A percentile compares a stretch with the other conserved stretches of the same genome.
These are phyloP conservation scores for Thaumatotibia leucotreta DNA, from an alignment of 1,140 invertebrate species.

Conservation along the genomic window DNA sequence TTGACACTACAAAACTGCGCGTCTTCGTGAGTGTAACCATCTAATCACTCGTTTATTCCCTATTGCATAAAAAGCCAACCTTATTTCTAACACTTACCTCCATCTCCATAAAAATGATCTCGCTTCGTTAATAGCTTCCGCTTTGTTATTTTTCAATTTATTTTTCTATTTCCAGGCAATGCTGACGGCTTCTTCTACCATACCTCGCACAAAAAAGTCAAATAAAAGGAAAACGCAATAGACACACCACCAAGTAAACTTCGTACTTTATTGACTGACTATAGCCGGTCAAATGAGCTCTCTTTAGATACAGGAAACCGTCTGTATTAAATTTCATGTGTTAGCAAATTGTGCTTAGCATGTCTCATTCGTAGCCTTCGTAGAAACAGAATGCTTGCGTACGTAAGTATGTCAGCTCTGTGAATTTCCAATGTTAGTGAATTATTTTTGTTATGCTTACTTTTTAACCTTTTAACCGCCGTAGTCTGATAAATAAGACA, in stretches of 20 bases:
- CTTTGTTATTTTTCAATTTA: conserved; percentile 55
- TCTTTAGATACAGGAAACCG: background rate
- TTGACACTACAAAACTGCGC: no score
- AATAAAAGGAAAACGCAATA: conserved; percentile 76
- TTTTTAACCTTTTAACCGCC: no score
- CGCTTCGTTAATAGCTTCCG: background rate
- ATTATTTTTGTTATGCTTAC: background rate
- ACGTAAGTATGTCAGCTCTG: background rate
- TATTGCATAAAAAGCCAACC: background rate
- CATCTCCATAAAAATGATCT: background rate
- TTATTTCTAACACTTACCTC: background rate
- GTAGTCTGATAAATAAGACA: no score
- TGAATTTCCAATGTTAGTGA: background rate
- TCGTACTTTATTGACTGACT: conserved; percentile 16
- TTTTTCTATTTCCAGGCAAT: conserved; percentile 74
- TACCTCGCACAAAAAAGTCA: conserved; percentile 74
- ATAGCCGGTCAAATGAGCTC: background rate
- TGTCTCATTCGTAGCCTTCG: background rate
- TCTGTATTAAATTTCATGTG: background rate
- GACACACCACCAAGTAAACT: conserved; percentile 28
- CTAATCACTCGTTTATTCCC: no score
- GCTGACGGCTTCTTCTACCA: conserved; percentile 74
- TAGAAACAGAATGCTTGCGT: background rate
- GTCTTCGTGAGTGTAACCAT: no score
- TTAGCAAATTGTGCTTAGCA: background rate